A percentile compares a stretch with the other conserved stretches of the same genome.
These are phyloP conservation scores for Agapornis roseicollis DNA, from an alignment of 2,113 vertebrate genomes.

Conservation along the genomic window DNA sequence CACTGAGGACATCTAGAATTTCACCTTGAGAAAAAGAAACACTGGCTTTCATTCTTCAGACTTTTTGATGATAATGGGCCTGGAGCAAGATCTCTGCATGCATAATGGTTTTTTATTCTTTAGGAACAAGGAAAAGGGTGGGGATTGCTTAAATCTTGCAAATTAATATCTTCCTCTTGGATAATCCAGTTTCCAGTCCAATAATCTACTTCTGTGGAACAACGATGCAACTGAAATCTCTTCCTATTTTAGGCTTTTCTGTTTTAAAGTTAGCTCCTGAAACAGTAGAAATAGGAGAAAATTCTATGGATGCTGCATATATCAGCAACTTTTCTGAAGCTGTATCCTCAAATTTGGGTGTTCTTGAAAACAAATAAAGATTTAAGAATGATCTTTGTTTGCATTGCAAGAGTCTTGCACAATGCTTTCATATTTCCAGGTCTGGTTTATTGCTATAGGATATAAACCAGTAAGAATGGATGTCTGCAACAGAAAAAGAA, in stretches of 20 bases:
- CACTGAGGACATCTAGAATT: neutral
- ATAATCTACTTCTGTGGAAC: neutral
- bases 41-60: neutral
- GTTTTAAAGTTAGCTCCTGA: neutral
- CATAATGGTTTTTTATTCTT: neutral
- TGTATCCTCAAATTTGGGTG: neutral
- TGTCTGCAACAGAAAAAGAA: neutral
- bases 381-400: neutral
- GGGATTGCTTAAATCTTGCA: neutral
- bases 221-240: neutral
- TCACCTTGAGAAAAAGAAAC: neutral
- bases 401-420: neutral
- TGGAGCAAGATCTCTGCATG: neutral
- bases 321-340: neutral
- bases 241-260: neutral
- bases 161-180: neutral
- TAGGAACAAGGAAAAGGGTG: neutral
- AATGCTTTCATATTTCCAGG: neutral
- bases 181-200: neutral
- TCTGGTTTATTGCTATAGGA: slow-evolving; percentile 2
- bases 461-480: neutral
- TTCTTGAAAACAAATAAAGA: neutral
- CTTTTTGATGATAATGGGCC: neutral
- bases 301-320: neutral
- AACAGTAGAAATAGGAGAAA: neutral